Evolutionary conservation across 2,888 invertebrate genomes (phyloP).

Genomic region (Copidosoma aretas): DNA sequence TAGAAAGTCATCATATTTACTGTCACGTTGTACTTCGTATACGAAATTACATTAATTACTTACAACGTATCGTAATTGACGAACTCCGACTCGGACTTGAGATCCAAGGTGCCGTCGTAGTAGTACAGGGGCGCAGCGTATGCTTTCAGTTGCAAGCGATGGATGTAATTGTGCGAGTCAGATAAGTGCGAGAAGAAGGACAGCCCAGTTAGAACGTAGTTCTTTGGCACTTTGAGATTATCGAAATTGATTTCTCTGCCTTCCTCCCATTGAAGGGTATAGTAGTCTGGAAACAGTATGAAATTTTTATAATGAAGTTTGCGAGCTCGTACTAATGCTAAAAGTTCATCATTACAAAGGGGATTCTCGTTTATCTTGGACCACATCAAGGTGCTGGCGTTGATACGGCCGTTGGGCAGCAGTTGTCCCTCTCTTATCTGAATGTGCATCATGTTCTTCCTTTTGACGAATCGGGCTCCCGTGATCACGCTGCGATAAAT

Average conservation of each 20-base stretch:
- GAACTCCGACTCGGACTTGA: background rate
- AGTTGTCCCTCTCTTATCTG: slow-evolving; percentile 80
- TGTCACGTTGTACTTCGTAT: background rate
- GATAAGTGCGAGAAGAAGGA: slow-evolving; percentile 64
- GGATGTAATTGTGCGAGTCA: background rate
- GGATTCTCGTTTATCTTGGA: slow-evolving; percentile 67
- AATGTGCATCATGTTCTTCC: slow-evolving; percentile 79
- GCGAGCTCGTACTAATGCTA: slow-evolving; percentile 36
- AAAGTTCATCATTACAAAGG: slow-evolving; percentile 46
- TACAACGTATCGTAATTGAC: background rate
- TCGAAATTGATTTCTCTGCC: slow-evolving; percentile 82
- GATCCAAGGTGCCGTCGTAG: background rate
- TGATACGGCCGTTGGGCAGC: slow-evolving; percentile 71
- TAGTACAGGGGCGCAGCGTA: background rate
- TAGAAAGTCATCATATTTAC: background rate
- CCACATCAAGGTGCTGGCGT: slow-evolving; percentile 68
- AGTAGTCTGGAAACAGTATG: background rate
- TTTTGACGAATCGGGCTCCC: slow-evolving; percentile 77
- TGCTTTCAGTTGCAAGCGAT: background rate
- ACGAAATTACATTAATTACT: background rate
- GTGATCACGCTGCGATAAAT: slow-evolving; percentile 69
- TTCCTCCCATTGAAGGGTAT: slow-evolving; percentile 63
- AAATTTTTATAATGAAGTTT: background rate
- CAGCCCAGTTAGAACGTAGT: slow-evolving; percentile 77
- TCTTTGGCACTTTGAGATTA: slow-evolving; percentile 71